Base-by-base conservation (phyloP, 1,140 invertebrate species). In the Pseudomyrmex gracilis region DNA sequence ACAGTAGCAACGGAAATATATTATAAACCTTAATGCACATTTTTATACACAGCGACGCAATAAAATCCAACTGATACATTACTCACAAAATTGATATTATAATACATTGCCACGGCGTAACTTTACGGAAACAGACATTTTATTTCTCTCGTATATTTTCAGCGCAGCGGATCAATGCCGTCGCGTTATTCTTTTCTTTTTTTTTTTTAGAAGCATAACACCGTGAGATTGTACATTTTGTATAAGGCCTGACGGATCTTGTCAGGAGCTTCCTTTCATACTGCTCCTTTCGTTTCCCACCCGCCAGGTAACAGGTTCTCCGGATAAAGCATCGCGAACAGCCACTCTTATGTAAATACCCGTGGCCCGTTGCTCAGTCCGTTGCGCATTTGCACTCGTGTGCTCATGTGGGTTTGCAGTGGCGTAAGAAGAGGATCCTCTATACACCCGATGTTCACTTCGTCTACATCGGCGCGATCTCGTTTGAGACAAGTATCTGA, bases 341-440 rank as follows among this genome's bases (percentile, higher is more conserved):
- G 53, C 45, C 64, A 68, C 64, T 60, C 73, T 84, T 78, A 67
- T 57, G 82, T 78, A 78, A 84, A 84, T 84, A 84, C 51, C 57
- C 47, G 55, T 58, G 73, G 57, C 45, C 58, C 70, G 47, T 63
- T 63, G 49, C 78, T 74, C 78, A 53, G 47, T 20, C n/a, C 12
- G 49, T 22, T 22, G 58, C 68, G 53, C 60, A 34, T 34, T 76
- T 24, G 57, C 17, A 22, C 22, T 57, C 47, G 74, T 53, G 24
- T 22, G 15, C 74, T 78, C 20, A 15, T 22, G 24, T 43, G 34
- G 17, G 45, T 70, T 80, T 70, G 76, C 76, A 47, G 43, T 58
- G 55, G 43, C 22, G 55, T 22, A 58, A 58, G 43, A 71, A 45
- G 66, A 80, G 66, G 13, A 58, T 43, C 58, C 49, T 45, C 61